phyloP scores from a whole-genome alignment of 2,113 vertebrate genomes.

The Oplegnathus fasciatus region DNA sequence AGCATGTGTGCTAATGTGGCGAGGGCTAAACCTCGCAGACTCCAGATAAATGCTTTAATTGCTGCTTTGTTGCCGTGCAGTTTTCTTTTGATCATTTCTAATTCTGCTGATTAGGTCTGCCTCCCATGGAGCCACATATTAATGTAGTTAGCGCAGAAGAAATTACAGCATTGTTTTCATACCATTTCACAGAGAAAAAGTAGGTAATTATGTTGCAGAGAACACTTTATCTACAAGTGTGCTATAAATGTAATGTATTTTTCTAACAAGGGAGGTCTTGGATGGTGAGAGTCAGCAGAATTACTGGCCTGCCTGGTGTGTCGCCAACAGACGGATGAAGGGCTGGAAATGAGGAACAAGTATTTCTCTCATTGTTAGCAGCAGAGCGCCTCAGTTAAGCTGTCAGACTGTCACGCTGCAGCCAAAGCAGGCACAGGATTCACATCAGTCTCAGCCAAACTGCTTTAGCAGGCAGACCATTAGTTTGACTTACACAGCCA shows the following conservation, averaged over 20 bases:
- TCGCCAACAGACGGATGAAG: constrained; percentile 22
- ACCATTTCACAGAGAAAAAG: constrained; percentile 9
- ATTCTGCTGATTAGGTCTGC: constrained; percentile 45
- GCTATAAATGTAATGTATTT: constrained; percentile 21
- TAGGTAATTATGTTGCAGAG: constrained; percentile 9
- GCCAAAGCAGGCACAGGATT: constrained; percentile 23
- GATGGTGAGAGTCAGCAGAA: constrained; percentile 26
- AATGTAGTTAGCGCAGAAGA: constrained; percentile 20
- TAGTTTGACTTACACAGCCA: constrained; percentile 7
- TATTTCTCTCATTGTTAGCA: constrained; percentile 41
- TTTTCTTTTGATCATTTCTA: constrained; percentile 40
- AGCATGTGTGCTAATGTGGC: constrained; percentile 16
- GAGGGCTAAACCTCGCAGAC: constrained; percentile 22
- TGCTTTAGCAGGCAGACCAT: constrained; percentile 1
- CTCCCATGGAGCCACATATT: constrained; percentile 37
- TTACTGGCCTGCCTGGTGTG: constrained; percentile 1
- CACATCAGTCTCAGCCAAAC: constrained; percentile 25
- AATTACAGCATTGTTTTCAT: constrained; percentile 37
- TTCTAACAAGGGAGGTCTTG: constrained; percentile 12
- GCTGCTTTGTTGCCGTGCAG: constrained; percentile 28
- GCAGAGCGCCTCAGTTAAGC: constrained; percentile 28
- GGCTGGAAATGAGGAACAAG: constrained; percentile 28
- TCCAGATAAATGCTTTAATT: constrained; percentile 54
- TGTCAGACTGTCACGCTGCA: constrained; percentile 29
- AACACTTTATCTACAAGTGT: constrained; percentile 6